Evolutionary conservation across 2,113 vertebrate species (phyloP), one percentile per base, ranked within the genome.

Genomic region (Albula glossodonta): DNA sequence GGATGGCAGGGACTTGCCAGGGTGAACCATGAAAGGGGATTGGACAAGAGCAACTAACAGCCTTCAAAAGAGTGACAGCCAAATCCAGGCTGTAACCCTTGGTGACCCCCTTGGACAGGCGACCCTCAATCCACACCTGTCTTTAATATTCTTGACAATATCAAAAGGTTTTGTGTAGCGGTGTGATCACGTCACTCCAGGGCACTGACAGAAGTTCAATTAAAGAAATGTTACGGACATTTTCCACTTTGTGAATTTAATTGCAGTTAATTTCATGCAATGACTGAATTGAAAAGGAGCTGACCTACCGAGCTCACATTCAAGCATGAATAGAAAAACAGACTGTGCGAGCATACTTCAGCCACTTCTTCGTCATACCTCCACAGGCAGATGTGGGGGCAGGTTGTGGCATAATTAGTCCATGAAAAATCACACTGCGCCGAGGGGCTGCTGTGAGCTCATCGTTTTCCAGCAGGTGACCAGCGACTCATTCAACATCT

Each of bases 81-180:
- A 83, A 53, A 0, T 4, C 56, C 10, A 63, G 85, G 78, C 87
- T 91, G 86, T 93, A 50, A 25, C 81, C 83, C 53, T 0, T 77
- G 87, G 89, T 91, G 88, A 92, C 92, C 89, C 87, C 86, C 81
- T 5, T 15, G 10, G 10, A 31, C 9, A 31, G n/a, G 22, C 70
- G 0, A 22, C 10, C 70, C 70, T 74, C 60, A 66, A 66, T 66
- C 70, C 70, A 74, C 70, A 31, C n/a, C 70, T 74, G 70, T n/a
- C 7, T 74, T 11, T 74, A 31, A 74, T 41, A 41, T 41, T 19
- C n/a, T 22, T 31, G 70, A 74, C 10, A 74, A 31, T 4, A 31
- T 31, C 70, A 74, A 74, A 74, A 74, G 22, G 31, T 41, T 41
- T 41, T 41, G 31, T 41, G 31, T 41, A 41, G 0, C 31, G 31